Conservation (phyloP, 2,888 invertebrate species). For the Drosophila birchii region DNA sequence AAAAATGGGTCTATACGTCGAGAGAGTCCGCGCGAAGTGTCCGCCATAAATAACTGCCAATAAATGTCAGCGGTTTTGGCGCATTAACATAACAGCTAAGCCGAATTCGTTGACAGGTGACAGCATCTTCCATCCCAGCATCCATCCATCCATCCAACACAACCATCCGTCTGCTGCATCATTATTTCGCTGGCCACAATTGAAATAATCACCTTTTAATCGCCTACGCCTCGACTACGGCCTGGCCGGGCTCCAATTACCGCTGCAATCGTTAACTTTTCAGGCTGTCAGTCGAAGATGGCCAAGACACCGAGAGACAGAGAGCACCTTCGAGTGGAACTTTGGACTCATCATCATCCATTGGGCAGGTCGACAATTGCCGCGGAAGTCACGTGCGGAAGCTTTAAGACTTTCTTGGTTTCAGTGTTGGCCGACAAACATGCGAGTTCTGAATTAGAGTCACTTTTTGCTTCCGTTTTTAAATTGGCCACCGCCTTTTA, state of each 20-base stretch:
- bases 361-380: slow-evolving; percentile 25
- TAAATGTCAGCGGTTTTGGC: slow-evolving; percentile 76
- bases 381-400: slow-evolving; percentile 79
- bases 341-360: slow-evolving; percentile 58
- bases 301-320: slow-evolving; percentile 4
- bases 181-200: slow-evolving; percentile 61
- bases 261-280: slow-evolving; percentile 42
- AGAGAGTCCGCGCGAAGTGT: slow-evolving; percentile 46
- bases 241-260: slow-evolving; percentile 64
- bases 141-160: slow-evolving; percentile 8
- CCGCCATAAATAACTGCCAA: slow-evolving; percentile 79
- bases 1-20: slow-evolving; percentile 57
- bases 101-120: slow-evolving; percentile 70
- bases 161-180: slow-evolving; percentile 39
- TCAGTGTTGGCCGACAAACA: slow-evolving; percentile 41
- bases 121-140: slow-evolving; percentile 31
- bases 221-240: slow-evolving; percentile 68
- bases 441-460: slow-evolving; percentile 70
- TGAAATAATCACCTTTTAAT: slow-evolving; percentile 78
- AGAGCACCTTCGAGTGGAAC: slow-evolving; percentile 22
- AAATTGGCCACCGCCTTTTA: slow-evolving; percentile 56
- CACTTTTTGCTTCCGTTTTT: slow-evolving; percentile 63
- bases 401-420: slow-evolving; percentile 57
- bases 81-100: slow-evolving; percentile 77
- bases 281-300: slow-evolving; percentile 24